These are phyloP conservation scores for Rhynchopsitta pachyrhyncha DNA, from an alignment of 2,113 vertebrate genomes.

Conservation along the genomic window DNA sequence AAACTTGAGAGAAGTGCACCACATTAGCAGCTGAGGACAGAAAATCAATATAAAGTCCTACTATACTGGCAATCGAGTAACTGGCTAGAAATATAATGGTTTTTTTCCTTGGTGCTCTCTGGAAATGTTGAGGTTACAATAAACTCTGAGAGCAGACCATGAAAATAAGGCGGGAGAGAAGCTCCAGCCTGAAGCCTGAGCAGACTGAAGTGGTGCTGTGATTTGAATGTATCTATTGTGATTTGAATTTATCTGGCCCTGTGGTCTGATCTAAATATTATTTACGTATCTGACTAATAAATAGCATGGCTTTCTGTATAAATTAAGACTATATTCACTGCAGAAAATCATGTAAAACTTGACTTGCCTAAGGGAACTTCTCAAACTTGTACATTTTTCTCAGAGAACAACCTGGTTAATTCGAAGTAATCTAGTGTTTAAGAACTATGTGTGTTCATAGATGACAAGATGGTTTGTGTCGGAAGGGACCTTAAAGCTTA, in stretches of 20 bases:
- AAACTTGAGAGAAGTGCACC: slow-evolving; percentile 50
- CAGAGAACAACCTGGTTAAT: neutral
- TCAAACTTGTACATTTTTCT: neutral
- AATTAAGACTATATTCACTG: neutral
- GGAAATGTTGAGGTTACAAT: slow-evolving; percentile 19
- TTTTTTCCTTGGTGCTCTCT: slow-evolving; percentile 10
- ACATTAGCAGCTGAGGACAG: slow-evolving; percentile 60
- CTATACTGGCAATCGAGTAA: slow-evolving; percentile 5
- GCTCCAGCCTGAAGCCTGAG: neutral
- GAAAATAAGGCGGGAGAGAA: neutral
- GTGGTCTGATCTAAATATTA: neutral
- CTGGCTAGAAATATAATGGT: neutral
- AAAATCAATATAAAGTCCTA: slow-evolving; percentile 54
- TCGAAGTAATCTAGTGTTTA: neutral
- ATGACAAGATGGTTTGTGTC: neutral
- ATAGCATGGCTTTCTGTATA: neutral
- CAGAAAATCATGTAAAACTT: neutral
- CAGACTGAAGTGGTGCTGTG: neutral
- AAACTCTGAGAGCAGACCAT: neutral
- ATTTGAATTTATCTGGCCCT: neutral
- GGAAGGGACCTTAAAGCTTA: neutral
- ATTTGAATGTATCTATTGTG: neutral
- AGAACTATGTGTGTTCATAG: neutral
- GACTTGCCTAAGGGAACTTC: neutral
- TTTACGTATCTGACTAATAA: neutral